These are phyloP conservation scores for Aphelinus atriplicis DNA, from an alignment of 1,140 invertebrate genomes.

Conservation along the genomic window DNA sequence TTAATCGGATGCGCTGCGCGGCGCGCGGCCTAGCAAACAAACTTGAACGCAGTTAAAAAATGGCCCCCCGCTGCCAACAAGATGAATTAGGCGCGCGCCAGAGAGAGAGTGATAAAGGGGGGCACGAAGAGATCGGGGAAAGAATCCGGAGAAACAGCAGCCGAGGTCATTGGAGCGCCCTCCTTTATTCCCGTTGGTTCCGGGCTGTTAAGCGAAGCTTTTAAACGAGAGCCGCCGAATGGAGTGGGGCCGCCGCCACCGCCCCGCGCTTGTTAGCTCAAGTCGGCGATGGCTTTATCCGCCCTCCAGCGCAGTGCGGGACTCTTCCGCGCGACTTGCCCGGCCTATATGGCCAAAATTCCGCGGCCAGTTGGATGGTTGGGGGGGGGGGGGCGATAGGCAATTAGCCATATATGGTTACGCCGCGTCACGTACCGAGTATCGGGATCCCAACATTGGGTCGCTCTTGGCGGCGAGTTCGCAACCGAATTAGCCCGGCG, in stretches of 20 bases:
- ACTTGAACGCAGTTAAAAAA: conserved; percentile 17
- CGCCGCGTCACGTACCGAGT: too few relatives aligned
- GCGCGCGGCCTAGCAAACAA: conserved; percentile 12
- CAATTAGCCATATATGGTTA: too few relatives aligned
- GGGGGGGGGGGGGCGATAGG: too few relatives aligned
- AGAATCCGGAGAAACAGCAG: neutral
- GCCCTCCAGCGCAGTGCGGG: neutral
- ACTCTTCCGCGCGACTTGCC: too few relatives aligned
- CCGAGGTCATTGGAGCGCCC: conserved; percentile 11
- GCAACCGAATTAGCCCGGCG: too few relatives aligned
- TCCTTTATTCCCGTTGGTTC: conserved; percentile 12
- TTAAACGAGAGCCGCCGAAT: conserved; percentile 16
- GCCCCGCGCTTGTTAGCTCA: conserved; percentile 21
- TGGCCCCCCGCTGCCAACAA: neutral
- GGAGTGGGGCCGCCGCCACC: neutral
- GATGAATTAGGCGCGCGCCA: conserved; percentile 3
- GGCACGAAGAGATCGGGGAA: neutral
- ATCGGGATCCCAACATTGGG: too few relatives aligned
- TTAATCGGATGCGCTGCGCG: neutral
- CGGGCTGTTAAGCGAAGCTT: conserved; percentile 26
- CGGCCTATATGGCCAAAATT: too few relatives aligned
- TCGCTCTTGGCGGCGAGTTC: too few relatives aligned
- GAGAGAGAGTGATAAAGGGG: neutral
- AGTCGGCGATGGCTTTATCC: neutral
- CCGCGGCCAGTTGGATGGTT: too few relatives aligned